These are phyloP conservation scores for Fragum fragum DNA, from an alignment of 2,888 invertebrate species.

Conservation along the genomic window DNA sequence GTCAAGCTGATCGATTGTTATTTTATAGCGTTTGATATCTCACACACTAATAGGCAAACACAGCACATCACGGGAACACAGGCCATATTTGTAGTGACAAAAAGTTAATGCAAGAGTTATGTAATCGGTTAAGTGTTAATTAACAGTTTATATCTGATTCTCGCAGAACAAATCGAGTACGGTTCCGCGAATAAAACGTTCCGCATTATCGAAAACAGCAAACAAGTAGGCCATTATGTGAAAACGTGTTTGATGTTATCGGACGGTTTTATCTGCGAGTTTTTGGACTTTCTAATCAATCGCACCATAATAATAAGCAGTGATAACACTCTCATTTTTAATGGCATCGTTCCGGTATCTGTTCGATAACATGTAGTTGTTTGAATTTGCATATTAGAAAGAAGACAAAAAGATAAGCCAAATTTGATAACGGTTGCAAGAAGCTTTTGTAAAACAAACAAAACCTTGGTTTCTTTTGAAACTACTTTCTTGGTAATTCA, in stretches of 20 bases:
- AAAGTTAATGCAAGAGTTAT: constrained; percentile 46
- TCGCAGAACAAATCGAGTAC: constrained; percentile 26
- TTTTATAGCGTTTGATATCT: constrained; percentile 18
- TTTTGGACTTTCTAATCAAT: constrained; percentile 20
- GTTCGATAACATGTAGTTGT: no score
- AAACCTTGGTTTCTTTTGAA: no score
- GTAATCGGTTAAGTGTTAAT: constrained; percentile 37
- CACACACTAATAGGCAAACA: constrained; percentile 28
- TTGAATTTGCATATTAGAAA: no score
- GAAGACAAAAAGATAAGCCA: no score
- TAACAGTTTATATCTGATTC: constrained; percentile 26
- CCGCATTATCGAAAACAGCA: constrained; percentile 27
- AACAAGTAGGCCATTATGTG: constrained; percentile 24
- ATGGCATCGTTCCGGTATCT: neutral
- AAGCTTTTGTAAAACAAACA: no score
- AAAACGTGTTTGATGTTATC: constrained; percentile 28
- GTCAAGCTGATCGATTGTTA: constrained; percentile 8
- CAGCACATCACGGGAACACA: constrained; percentile 11
- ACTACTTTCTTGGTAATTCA: no score
- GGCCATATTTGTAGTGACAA: constrained; percentile 15
- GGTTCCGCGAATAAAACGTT: constrained; percentile 25
- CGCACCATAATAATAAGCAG: neutral
- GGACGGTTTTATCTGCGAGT: neutral
- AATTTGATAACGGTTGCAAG: no score
- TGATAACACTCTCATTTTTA: neutral